Percentiles rank a stretch among this genome's conserved stretches.
phyloP scores from a whole-genome alignment of 2,888 invertebrate species.

The Apamea anceps region DNA sequence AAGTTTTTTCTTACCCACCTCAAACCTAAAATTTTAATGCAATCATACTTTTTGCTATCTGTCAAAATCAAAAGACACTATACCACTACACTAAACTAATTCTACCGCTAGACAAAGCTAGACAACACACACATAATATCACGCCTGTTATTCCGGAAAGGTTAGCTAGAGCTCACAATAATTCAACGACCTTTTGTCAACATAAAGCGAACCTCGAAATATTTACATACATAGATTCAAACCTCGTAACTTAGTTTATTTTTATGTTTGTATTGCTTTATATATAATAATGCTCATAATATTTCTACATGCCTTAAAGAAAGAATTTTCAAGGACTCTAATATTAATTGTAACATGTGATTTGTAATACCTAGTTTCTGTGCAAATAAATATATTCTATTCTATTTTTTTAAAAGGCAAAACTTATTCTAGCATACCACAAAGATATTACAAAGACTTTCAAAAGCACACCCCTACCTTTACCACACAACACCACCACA shows the following conservation, averaged over 20 bases:
- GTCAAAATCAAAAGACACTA: neutral
- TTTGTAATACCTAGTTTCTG: too few species aligned
- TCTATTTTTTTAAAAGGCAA: too few species aligned
- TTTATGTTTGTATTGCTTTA: too few species aligned
- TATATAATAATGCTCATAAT: too few species aligned
- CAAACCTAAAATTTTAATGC: neutral
- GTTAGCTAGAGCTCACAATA: neutral
- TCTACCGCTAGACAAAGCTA: neutral
- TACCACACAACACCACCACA: neutral
- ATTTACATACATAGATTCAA: too few species aligned
- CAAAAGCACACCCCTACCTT: neutral
- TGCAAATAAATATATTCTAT: too few species aligned
- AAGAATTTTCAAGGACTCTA: too few species aligned
- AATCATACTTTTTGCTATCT: neutral
- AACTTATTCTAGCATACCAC: neutral
- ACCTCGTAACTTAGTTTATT: too few species aligned
- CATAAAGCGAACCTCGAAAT: too few species aligned
- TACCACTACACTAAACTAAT: neutral
- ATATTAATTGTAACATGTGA: too few species aligned
- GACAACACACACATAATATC: neutral
- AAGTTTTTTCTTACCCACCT: neutral
- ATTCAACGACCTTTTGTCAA: too few species aligned
- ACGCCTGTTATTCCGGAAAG: neutral
- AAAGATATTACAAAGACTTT: neutral
- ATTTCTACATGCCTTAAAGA: too few species aligned